phyloP scores from a whole-genome alignment of 2,113 vertebrate genomes.

The Brevimyrus niger region DNA sequence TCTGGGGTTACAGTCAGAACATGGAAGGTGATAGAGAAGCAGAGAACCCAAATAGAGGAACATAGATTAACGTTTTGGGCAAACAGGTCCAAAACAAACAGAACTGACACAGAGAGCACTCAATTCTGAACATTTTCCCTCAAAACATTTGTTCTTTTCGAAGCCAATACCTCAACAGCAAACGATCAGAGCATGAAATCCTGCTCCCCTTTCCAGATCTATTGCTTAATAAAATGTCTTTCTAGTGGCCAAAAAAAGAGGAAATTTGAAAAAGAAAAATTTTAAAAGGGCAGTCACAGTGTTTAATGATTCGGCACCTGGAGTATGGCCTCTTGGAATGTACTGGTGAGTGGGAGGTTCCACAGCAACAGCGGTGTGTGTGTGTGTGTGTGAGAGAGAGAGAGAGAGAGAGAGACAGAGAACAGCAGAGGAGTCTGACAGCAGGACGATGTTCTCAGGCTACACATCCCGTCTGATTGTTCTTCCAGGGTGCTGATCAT shows the following conservation, averaged over 20 bases:
- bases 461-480: not conserved
- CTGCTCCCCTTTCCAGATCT: not conserved
- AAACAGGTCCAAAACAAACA: not conserved
- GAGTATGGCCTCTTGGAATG: not conserved
- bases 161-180: not conserved
- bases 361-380: not conserved
- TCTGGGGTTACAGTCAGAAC: not conserved
- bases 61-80: not conserved
- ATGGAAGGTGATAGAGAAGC: not conserved
- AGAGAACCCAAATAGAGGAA: not conserved
- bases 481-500: not conserved
- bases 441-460: not conserved
- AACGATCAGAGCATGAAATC: not conserved
- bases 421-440: not conserved
- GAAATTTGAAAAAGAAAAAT: not conserved
- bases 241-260: not conserved
- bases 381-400: not conserved
- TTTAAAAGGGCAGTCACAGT: not conserved
- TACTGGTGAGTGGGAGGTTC: not conserved
- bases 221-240: conserved; percentile 3
- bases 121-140: not conserved
- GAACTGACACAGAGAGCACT: not conserved
- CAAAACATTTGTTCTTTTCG: not conserved
- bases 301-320: not conserved
- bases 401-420: not conserved